A percentile compares a stretch with the other conserved stretches of the same genome.
Conservation (phyloP, 2,113 vertebrate genomes). For the Junco hyemalis region DNA sequence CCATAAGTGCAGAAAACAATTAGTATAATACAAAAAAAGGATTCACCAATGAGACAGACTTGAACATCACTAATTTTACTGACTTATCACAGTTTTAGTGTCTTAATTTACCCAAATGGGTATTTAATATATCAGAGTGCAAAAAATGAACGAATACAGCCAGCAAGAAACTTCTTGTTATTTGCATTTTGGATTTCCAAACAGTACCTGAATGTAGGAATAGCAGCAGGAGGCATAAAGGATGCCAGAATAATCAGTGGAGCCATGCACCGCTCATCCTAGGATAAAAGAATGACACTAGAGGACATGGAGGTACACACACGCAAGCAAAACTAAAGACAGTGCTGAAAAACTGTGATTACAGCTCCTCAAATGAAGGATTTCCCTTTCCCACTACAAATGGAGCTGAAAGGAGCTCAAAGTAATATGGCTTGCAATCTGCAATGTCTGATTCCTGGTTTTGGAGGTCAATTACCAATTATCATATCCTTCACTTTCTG, state of each 20-base stretch:
- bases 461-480: not conserved
- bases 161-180: not conserved
- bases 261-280: constrained; percentile 85
- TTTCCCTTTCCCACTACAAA: not conserved
- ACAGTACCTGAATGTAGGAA: constrained; percentile 88
- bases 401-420: not conserved
- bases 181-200: not conserved
- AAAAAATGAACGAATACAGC: not conserved
- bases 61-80: not conserved
- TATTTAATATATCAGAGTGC: not conserved
- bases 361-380: not conserved
- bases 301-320: not conserved
- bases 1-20: not conserved
- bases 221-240: constrained; percentile 81
- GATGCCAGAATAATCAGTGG: constrained; percentile 89
- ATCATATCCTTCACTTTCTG: not conserved
- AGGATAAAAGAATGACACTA: not conserved
- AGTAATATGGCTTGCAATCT: not conserved
- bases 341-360: not conserved
- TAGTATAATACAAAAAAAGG: not conserved
- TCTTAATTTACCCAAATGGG: not conserved
- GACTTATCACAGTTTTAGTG: not conserved
- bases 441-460: not conserved
- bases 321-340: not conserved
- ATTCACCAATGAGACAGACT: not conserved